Evolutionary conservation across 2,113 vertebrate species (phyloP).

Genomic region (Gymnocephalus cernua): DNA sequence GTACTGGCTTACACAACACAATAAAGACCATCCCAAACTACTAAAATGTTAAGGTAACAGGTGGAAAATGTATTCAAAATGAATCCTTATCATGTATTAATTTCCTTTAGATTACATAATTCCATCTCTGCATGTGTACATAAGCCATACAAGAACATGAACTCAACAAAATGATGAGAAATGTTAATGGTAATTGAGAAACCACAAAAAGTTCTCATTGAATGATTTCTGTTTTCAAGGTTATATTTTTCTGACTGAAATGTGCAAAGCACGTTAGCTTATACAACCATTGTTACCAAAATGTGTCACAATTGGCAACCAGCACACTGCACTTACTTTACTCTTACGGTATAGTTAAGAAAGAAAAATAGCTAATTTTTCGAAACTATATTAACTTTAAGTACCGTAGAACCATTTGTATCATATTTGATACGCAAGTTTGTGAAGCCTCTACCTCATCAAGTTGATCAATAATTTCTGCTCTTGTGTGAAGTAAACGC

Average conservation of each 20-base stretch:
- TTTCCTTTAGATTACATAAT: background rate
- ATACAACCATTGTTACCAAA: too few species aligned
- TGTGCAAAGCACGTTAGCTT: too few species aligned
- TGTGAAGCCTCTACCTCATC: too few species aligned
- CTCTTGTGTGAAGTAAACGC: too few species aligned
- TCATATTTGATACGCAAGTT: too few species aligned
- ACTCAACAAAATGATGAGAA: background rate
- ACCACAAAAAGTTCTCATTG: background rate
- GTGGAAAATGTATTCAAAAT: background rate
- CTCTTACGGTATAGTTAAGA: background rate
- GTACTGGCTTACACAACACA: background rate
- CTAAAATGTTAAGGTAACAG: background rate
- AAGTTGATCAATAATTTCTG: too few species aligned
- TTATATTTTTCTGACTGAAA: background rate
- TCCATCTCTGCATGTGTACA: background rate
- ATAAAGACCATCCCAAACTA: background rate
- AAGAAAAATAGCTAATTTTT: background rate
- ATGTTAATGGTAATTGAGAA: background rate
- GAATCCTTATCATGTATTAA: background rate
- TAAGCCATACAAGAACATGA: background rate
- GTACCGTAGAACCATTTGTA: too few species aligned
- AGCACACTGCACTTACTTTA: background rate
- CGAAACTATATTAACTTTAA: background rate
- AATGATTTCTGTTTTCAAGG: background rate
- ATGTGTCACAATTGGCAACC: too few species aligned